These are phyloP conservation scores for Menidia beryllina DNA, from an alignment of 2,113 vertebrate species.

Conservation along the genomic window DNA sequence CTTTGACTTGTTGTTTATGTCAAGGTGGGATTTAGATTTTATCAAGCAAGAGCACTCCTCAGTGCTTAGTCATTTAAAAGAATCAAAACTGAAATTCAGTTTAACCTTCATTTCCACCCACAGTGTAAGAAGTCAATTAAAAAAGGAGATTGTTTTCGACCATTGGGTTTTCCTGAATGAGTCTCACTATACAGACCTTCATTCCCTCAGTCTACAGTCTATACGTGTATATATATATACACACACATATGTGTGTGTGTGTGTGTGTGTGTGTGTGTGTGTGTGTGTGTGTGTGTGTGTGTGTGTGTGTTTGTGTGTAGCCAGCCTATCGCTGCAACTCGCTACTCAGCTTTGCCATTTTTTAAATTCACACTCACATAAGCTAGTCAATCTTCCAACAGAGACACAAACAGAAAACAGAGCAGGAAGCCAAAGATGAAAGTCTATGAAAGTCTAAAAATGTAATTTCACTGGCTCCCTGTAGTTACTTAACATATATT, in stretches of 20 bases:
- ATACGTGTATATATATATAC: too few species aligned
- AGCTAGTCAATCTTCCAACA: slow-evolving; percentile 41
- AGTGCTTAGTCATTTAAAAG: not conserved
- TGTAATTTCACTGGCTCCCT: slow-evolving; percentile 68
- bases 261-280: too few species aligned
- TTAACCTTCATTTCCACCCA: slow-evolving; percentile 23
- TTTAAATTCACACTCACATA: slow-evolving; percentile 47
- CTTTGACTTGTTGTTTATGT: slow-evolving; percentile 15
- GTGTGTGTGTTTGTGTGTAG: too few species aligned
- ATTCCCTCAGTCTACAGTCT: slow-evolving; percentile 15
- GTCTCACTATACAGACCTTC: slow-evolving; percentile 9
- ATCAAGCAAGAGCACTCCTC: not conserved
- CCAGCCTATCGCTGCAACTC: slow-evolving; percentile 2
- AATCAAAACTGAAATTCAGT: slow-evolving; percentile 13
- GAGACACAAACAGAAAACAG: slow-evolving; percentile 58
- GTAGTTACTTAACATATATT: slow-evolving; percentile 73
- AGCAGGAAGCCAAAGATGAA: slow-evolving; percentile 65
- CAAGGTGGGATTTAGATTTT: slow-evolving; percentile 10
- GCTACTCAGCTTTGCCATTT: slow-evolving; percentile 39
- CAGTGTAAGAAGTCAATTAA: slow-evolving; percentile 15
- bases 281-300: too few species aligned
- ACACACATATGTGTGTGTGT: too few species aligned
- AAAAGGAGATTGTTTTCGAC: not conserved
- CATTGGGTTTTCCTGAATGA: slow-evolving; percentile 8
- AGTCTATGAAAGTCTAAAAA: slow-evolving; percentile 75